Conservation (phyloP, 2,888 invertebrate genomes). For the Spodoptera picta region DNA sequence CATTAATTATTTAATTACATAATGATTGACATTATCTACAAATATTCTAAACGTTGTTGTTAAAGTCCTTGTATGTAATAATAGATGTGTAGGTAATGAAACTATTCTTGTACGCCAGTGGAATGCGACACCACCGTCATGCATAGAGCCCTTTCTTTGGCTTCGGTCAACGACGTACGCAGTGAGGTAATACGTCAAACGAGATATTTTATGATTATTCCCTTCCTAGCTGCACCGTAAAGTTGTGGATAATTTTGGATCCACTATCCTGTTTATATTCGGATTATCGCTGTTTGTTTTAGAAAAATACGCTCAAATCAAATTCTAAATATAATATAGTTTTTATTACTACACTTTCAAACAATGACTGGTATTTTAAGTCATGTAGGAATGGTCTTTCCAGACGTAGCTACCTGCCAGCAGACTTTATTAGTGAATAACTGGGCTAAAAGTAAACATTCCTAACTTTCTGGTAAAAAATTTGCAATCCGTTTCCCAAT, state of each 20-base stretch:
- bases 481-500: too few relatives aligned
- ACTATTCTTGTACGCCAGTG: slow-evolving; percentile 28
- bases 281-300: not conserved
- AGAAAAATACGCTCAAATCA: slow-evolving; percentile 2
- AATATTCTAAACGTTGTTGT: not conserved
- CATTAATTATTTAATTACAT: too few relatives aligned
- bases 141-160: slow-evolving; percentile 45
- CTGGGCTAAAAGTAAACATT: too few relatives aligned
- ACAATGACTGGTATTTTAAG: too few relatives aligned
- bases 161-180: slow-evolving; percentile 52
- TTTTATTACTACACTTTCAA: too few relatives aligned
- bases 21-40: too few relatives aligned
- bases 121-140: slow-evolving; percentile 33
- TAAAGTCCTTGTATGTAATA: slow-evolving; percentile 25
- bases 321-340: too few relatives aligned
- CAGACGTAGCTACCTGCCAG: too few relatives aligned
- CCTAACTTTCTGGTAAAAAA: not conserved
- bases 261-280: slow-evolving; percentile 48
- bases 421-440: too few relatives aligned
- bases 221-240: slow-evolving; percentile 37
- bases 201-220: slow-evolving; percentile 54
- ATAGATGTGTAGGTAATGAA: slow-evolving; percentile 39
- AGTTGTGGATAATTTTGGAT: slow-evolving; percentile 49
- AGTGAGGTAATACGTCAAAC: slow-evolving; percentile 55
- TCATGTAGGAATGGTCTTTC: too few relatives aligned